Percentiles rank a stretch among this genome's conserved stretches.
phyloP scores from a whole-genome alignment of 1,140 invertebrate genomes.

The Nylanderia fulva region DNA sequence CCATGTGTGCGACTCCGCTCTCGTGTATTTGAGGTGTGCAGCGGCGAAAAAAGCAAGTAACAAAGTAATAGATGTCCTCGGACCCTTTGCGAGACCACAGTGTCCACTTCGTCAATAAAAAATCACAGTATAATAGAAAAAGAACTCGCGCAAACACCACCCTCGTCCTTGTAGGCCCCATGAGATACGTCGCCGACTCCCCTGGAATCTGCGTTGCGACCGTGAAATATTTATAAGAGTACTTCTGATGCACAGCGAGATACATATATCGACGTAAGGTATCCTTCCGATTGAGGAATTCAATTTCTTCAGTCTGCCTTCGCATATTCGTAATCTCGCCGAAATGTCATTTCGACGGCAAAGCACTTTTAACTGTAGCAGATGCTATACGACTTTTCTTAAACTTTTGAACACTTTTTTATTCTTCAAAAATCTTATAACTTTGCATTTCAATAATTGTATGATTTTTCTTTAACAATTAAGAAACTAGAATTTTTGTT shows the following conservation, averaged over 20 bases:
- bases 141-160: conserved; percentile 64
- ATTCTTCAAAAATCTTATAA: too few species aligned
- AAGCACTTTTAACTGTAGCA: conserved; percentile 5
- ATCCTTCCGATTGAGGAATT: conserved; percentile 38
- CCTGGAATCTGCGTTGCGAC: conserved; percentile 35
- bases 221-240: conserved; percentile 70
- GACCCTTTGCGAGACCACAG: conserved; percentile 75
- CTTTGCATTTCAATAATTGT: not conserved
- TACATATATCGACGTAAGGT: conserved; percentile 9
- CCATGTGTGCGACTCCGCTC: conserved; percentile 4
- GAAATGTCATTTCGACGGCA: not conserved
- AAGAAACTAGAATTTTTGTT: too few species aligned
- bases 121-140: conserved; percentile 85
- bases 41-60: conserved; percentile 76
- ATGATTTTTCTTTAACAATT: not conserved
- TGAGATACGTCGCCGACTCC: conserved; percentile 56
- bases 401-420: not conserved
- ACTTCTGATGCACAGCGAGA: conserved; percentile 41
- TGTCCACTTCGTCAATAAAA: conserved; percentile 86
- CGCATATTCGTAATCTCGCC: not conserved
- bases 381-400: not conserved
- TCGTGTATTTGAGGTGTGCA: conserved; percentile 50
- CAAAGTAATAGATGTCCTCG: conserved; percentile 86
- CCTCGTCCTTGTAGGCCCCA: conserved; percentile 52
- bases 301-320: conserved; percentile 1